Base-by-base conservation (phyloP, 2,113 vertebrate species). In the Hystrix cristata region DNA sequence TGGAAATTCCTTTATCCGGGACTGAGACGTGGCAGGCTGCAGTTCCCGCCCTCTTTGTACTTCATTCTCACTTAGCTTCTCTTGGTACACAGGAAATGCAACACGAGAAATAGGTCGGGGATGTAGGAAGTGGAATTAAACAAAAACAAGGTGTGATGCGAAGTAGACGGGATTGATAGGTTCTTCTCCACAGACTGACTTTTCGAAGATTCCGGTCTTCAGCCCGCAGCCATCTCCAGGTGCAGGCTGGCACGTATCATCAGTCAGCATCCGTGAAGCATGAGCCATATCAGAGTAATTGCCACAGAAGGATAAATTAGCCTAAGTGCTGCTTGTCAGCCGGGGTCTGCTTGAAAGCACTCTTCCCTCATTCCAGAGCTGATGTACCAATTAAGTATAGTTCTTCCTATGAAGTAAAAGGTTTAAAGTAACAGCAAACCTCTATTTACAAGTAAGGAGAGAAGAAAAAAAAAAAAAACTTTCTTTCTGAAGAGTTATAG, bases 221-320 rank as follows among this genome's bases (percentile, higher is more conserved):
- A 93, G 43, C 48, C 83, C 97, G 95, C 93, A 92, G 79, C 89
- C n/a, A 38, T 96, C 87, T 93, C 79, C 94, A 97, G 96, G 90
- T 96, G 59, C 65, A 88, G 57, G 65, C 90, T 27, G 48, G 80
- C 84, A 72, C 69, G n/a, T 87, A 48, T 10, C 81, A 78, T 57
- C n/a, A 53, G 31, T 16, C 85, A 74, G 86, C 79, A 86, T 55
- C n/a, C 83, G 5, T 21, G 12, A 55, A 83, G 48, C 67, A 38
- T 87, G 48, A 46, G 87, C 21, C 9, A 51, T 78, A 79, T 65
- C 92, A 78, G 71, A 94, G 48, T 48, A 96, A 97, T 55, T 96
- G 83, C n/a, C 81, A 27, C 4, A 12, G 64, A 94, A 97, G 82
- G 65, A 92, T 88, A 92, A 92, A 96, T 97, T 95, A 96, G 82